These are phyloP conservation scores for Cercopithecus neglectus DNA, from an alignment of 2,797 vertebrate species.

Conservation along the genomic window DNA sequence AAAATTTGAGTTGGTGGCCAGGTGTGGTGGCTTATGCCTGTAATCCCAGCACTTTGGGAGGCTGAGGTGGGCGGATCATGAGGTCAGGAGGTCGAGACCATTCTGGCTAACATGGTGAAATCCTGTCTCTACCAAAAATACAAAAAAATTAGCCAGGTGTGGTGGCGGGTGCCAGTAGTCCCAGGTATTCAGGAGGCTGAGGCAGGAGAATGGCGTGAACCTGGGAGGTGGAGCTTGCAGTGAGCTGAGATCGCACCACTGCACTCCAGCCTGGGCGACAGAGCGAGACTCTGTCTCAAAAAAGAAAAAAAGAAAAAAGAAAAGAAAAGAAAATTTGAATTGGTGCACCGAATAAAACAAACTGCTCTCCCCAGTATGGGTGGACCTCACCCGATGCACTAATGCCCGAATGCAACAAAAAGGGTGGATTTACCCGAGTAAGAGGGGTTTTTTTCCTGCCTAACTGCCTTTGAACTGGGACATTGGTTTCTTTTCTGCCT, in stretches of 20 bases:
- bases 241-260: too few species aligned
- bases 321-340: not conserved
- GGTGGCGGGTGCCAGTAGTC: rapidly evolving
- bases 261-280: too few species aligned
- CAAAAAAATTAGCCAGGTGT: too few species aligned
- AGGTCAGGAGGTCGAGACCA: too few species aligned
- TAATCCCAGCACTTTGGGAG: too few species aligned
- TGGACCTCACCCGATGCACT: not conserved
- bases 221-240: too few species aligned
- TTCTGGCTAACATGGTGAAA: too few species aligned
- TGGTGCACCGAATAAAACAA: not conserved
- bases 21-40: too few species aligned
- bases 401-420: not conserved
- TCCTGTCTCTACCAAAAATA: too few species aligned
- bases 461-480: not conserved
- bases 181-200: too few species aligned
- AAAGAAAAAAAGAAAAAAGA: too few species aligned
- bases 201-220: too few species aligned
- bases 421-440: not conserved
- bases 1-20: not conserved
- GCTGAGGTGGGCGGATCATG: rapidly evolving
- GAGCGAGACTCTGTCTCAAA: rapidly evolving
- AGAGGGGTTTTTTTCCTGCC: not conserved
- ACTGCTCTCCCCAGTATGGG: not conserved
- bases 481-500: not conserved